These are phyloP conservation scores for Ooceraea biroi DNA, from an alignment of 1,140 invertebrate species.

Conservation along the genomic window DNA sequence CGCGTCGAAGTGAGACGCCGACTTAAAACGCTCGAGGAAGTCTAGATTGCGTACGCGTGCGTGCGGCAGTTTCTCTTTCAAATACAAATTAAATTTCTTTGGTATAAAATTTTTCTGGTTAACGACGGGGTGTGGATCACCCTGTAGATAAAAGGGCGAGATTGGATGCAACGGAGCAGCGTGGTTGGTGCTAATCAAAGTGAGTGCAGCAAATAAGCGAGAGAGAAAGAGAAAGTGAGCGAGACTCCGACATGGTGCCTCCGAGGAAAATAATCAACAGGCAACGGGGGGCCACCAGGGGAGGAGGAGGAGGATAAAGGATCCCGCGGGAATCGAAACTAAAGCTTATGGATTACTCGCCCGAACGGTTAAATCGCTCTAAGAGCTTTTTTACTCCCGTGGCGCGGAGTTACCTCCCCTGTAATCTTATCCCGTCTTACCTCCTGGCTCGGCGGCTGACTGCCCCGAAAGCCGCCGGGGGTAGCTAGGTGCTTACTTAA, in stretches of 20 bases:
- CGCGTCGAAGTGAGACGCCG: neutral
- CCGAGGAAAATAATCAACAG: conserved; percentile 56
- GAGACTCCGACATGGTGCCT: neutral
- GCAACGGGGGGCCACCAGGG: conserved; percentile 24
- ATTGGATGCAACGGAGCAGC: conserved; percentile 41
- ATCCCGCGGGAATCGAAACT: conserved; percentile 54
- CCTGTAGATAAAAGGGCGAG: conserved; percentile 21
- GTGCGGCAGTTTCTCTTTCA: neutral
- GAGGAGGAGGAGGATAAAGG: no score
- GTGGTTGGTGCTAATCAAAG: conserved; percentile 47
- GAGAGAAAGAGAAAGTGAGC: no score
- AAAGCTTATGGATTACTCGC: conserved; percentile 61
- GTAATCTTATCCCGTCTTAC: conserved; percentile 61
- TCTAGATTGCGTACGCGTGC: neutral
- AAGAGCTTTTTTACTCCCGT: conserved; percentile 57
- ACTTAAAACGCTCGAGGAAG: neutral
- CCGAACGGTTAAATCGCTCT: conserved; percentile 58
- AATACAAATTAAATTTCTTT: neutral
- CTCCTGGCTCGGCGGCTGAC: conserved; percentile 37
- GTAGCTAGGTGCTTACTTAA: conserved; percentile 43
- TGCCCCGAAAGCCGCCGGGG: conserved; percentile 23
- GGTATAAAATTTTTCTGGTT: conserved; percentile 9
- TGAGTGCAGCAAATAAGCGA: conserved; percentile 49
- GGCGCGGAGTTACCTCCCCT: conserved; percentile 50
- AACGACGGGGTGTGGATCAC: neutral